Evolutionary conservation across 2,888 invertebrate genomes (phyloP), one percentile per base, ranked within the genome.

Genomic region (Fissipunctia ypsillon): DNA sequence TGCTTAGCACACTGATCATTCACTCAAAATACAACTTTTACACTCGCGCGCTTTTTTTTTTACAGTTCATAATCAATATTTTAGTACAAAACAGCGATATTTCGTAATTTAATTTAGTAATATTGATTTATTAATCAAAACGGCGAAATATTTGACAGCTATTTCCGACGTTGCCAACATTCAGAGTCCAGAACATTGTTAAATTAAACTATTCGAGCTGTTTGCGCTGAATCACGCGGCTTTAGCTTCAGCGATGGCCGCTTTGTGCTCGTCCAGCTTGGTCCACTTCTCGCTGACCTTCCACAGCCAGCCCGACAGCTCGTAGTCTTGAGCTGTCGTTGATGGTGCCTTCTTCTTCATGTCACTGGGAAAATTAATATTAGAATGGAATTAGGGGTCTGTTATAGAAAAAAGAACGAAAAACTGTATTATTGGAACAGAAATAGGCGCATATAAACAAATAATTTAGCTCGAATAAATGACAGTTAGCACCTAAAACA

Each of bases 281-380:
- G 98, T 98, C 98, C 98, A 98, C 89, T 97, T 97, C 94, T 97
- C 98, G 95, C 98, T 98, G 66, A 98, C 97, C 74, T 95, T 92
- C 98, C 98, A 99, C 81, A 98, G 90, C 97, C 98, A 98, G 73
- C 93, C 92, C 0, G 97, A 96, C 45, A 96, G 89, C 56, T 95
- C 94, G 84, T 96, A 96, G 89, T 98, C 96, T 76, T 96, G 92
- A 0, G 97, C 97, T 60, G 93, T 90, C n/a, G 93, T 89, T 0
- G 97, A 94, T 2, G 96, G 93, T 19, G 96, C 92, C 7, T 89
- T 90, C 83, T 95, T 94, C 88, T 96, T 92, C 91, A 96, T 97
- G 85, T 97, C 95, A 73, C 97, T 98, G 92, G 4, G 7, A 19
- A 61, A n/a, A 64, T 1, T 2, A 3, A 48, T 41, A 4, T n/a